Conservation (phyloP, 2,888 invertebrate genomes). For the Mechanitis mazaeus region DNA sequence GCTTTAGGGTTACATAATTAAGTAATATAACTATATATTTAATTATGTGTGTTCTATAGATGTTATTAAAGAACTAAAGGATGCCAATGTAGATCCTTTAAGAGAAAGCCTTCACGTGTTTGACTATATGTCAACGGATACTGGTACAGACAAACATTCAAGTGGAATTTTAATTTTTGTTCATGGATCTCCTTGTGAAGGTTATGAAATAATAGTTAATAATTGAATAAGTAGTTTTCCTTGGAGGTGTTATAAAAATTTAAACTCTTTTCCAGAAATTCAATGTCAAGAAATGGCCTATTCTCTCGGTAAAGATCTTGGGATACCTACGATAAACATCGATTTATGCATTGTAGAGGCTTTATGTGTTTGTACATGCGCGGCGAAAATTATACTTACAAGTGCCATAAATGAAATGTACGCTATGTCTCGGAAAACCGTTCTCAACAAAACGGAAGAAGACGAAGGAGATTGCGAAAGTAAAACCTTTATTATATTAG, state of each 20-base stretch:
- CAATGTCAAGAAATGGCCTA: constrained; percentile 64
- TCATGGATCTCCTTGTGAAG: constrained; percentile 66
- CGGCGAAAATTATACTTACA: constrained; percentile 44
- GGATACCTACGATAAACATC: constrained; percentile 66
- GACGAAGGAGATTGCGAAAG: constrained; percentile 43
- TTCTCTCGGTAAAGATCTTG: constrained; percentile 56
- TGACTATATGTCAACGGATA: constrained; percentile 33
- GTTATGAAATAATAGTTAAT: constrained; percentile 33
- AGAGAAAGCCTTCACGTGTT: constrained; percentile 45
- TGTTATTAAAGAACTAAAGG: constrained; percentile 52
- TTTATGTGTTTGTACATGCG: constrained; percentile 44
- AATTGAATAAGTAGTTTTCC: constrained; percentile 3
- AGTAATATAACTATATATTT: constrained; percentile 1
- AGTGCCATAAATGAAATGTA: constrained; percentile 53
- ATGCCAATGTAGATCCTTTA: constrained; percentile 51
- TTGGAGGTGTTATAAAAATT: not conserved
- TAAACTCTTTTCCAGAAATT: constrained; percentile 42
- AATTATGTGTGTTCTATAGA: constrained; percentile 40
- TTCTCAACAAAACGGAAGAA: constrained; percentile 30
- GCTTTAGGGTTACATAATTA: not conserved
- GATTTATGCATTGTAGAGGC: constrained; percentile 72
- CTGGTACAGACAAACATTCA: constrained; percentile 37
- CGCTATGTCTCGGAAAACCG: constrained; percentile 35
- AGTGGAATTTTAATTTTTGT: constrained; percentile 62
- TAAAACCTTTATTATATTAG: constrained; percentile 22